Evolutionary conservation across 1,140 invertebrate species (phyloP).

Genomic region (Himalopsyche phryganea): DNA sequence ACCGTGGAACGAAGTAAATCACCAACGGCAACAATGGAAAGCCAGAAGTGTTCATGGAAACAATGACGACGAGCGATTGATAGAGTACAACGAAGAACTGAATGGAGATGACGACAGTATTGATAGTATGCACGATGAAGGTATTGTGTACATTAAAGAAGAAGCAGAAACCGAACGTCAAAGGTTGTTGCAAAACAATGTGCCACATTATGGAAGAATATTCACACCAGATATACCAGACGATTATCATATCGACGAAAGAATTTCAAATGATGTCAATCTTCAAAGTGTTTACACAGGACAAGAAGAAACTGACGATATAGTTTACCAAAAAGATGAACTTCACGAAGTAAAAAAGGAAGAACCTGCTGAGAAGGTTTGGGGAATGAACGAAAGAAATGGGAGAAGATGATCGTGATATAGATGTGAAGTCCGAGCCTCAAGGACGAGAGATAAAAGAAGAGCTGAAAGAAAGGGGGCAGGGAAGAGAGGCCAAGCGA

Average conservation of each 20-base stretch:
- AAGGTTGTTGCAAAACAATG: too few species aligned
- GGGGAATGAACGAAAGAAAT: too few species aligned
- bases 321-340: background rate
- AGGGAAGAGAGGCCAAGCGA: constrained; percentile 23
- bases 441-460: constrained; percentile 9
- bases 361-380: background rate
- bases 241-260: too few species aligned
- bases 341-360: background rate
- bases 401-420: too few species aligned
- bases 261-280: too few species aligned
- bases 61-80: background rate
- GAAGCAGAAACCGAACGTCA: too few species aligned
- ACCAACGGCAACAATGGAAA: background rate
- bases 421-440: background rate
- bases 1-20: constrained; percentile 36
- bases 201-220: too few species aligned
- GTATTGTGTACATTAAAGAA: too few species aligned
- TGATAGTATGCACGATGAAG: too few species aligned
- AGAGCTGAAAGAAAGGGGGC: constrained; percentile 5
- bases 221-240: too few species aligned
- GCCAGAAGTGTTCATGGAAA: background rate
- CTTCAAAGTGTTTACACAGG: background rate
- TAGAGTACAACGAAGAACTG: constrained; percentile 10
- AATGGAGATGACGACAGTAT: too few species aligned
- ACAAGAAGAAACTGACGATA: background rate